phyloP scores from a whole-genome alignment of 2,797 vertebrate genomes.

The Bucorvus abyssinicus region DNA sequence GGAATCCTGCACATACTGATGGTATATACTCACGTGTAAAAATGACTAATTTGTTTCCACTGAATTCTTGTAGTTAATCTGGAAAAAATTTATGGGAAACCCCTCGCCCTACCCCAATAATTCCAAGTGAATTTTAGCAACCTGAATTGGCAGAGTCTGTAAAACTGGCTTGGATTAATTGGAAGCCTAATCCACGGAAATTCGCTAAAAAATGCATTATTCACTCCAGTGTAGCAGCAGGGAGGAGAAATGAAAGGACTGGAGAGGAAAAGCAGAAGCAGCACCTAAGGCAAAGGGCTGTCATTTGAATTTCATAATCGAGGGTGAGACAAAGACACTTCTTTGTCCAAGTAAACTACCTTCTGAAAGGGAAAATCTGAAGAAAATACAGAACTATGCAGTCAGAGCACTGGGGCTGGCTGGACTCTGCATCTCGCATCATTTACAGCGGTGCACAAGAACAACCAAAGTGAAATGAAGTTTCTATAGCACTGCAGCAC shows the following conservation, averaged over 20 bases:
- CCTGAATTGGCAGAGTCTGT: constrained; percentile 43
- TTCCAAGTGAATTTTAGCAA: constrained; percentile 29
- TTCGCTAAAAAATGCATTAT: constrained; percentile 60
- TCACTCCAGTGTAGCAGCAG: constrained; percentile 58
- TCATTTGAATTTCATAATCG: constrained; percentile 51
- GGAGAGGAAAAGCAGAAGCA: constrained; percentile 35
- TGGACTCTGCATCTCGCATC: not conserved
- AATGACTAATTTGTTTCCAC: constrained; percentile 13
- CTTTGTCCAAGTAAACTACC: constrained; percentile 46
- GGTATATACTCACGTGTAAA: not conserved
- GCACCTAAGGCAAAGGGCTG: constrained; percentile 40
- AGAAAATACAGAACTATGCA: not conserved
- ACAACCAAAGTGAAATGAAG: not conserved
- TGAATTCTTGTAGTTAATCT: constrained; percentile 22
- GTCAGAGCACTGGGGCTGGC: not conserved
- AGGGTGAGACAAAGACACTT: constrained; percentile 36
- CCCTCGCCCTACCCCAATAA: not conserved
- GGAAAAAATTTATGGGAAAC: constrained; percentile 3
- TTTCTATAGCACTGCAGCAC: not conserved
- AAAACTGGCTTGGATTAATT: constrained; percentile 59
- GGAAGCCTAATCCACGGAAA: constrained; percentile 57
- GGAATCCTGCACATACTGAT: not conserved
- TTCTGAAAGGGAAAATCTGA: constrained; percentile 22
- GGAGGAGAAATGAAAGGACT: constrained; percentile 35
- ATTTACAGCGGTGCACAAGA: constrained; percentile 7